A percentile compares a stretch with the other conserved stretches of the same genome.
phyloP scores from a whole-genome alignment of 2,797 vertebrate species.

The Antrozous pallidus region DNA sequence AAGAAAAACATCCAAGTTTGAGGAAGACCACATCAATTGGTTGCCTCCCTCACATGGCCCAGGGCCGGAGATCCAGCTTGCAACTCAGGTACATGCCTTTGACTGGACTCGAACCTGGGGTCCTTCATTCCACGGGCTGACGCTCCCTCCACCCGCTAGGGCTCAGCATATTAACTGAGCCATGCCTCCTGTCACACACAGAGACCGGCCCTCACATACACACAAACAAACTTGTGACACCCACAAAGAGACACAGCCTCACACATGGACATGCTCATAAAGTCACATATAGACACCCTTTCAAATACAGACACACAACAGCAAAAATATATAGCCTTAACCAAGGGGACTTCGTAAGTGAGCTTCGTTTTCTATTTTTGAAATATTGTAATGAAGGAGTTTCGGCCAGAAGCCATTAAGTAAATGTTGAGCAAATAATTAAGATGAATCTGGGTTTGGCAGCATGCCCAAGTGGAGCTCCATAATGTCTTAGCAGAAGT shows the following conservation, averaged over 20 bases:
- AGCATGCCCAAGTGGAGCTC: background rate
- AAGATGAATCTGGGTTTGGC: slow-evolving; percentile 46
- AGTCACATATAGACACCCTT: background rate
- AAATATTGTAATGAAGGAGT: background rate
- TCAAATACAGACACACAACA: background rate
- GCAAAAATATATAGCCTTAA: background rate
- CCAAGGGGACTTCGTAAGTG: background rate
- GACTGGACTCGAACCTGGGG: background rate
- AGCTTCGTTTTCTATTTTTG: background rate
- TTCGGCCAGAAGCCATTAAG: slow-evolving; percentile 53
- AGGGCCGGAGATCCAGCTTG: background rate
- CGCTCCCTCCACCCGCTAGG: too few species aligned
- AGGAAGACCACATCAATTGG: background rate
- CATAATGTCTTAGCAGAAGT: slow-evolving; percentile 14
- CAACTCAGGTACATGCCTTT: background rate
- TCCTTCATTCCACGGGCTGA: too few species aligned
- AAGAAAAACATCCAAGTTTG: background rate
- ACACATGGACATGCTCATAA: background rate
- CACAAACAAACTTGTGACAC: background rate
- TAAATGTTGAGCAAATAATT: slow-evolving; percentile 67
- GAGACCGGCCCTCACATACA: background rate
- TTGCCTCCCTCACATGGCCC: too few species aligned
- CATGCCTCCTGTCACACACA: background rate
- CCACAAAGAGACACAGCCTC: background rate
- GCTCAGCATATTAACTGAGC: background rate